A percentile compares a stretch with the other conserved stretches of the same genome.
phyloP scores from a whole-genome alignment of 2,113 vertebrate genomes.

The Gymnogyps californianus region DNA sequence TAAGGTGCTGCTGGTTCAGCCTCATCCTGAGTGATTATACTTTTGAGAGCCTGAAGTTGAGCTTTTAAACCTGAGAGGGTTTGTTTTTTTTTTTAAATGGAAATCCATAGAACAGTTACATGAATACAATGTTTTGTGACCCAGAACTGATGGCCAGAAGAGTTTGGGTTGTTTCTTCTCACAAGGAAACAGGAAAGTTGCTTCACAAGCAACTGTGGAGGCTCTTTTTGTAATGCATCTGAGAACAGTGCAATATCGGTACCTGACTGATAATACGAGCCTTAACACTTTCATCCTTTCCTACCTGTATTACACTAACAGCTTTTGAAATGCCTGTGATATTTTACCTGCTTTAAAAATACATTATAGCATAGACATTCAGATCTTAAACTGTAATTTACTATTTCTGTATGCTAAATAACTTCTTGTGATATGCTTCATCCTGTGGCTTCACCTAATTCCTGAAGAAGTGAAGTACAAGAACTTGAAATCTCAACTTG shows the following conservation, averaged over 20 bases:
- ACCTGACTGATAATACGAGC: neutral
- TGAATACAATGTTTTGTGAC: neutral
- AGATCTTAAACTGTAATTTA: neutral
- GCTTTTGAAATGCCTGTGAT: neutral
- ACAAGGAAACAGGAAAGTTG: neutral
- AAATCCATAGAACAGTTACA: neutral
- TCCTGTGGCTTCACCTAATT: neutral
- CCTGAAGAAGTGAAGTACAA: neutral
- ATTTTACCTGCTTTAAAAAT: neutral
- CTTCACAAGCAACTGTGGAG: neutral
- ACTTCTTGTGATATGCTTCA: neutral
- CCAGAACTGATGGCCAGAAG: neutral
- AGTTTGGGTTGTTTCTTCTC: neutral
- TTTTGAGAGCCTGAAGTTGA: neutral
- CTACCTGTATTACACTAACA: rapidly evolving
- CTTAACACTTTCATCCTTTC: neutral
- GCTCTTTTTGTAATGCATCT: neutral
- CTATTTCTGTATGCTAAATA: neutral
- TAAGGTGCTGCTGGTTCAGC: neutral
- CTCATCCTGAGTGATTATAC: neutral
- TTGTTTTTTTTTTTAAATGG: neutral
- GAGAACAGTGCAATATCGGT: rapidly evolving
- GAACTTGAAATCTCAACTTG: neutral
- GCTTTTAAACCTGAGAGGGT: neutral
- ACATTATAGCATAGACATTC: neutral